Conservation (phyloP, 2,888 invertebrate genomes). For the Chalcis sispes region DNA sequence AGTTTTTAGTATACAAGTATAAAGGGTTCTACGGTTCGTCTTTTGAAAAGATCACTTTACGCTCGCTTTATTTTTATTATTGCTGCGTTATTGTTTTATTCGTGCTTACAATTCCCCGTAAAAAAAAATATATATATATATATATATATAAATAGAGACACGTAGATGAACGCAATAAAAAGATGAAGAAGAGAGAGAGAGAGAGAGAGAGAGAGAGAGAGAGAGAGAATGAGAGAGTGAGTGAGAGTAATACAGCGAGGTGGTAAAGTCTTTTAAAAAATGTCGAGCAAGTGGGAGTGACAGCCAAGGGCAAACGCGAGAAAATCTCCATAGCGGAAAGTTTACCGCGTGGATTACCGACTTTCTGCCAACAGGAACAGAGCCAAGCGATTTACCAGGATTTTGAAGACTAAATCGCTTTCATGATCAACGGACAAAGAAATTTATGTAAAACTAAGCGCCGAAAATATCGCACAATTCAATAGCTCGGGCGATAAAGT, state of each 20-base stretch:
- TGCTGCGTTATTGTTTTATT: background rate
- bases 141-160: too few relatives aligned
- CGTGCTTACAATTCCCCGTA: too few relatives aligned
- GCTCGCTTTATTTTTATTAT: slow-evolving; percentile 8
- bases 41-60: background rate
- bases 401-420: slow-evolving; percentile 42
- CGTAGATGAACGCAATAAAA: too few relatives aligned
- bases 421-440: slow-evolving; percentile 32
- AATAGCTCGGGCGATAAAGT: slow-evolving; percentile 1
- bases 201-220: too few relatives aligned
- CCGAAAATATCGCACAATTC: slow-evolving; percentile 7
- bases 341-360: slow-evolving; percentile 50
- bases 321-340: slow-evolving; percentile 33
- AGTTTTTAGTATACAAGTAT: slow-evolving; percentile 6
- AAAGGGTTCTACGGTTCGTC: background rate
- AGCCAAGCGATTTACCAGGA: slow-evolving; percentile 42
- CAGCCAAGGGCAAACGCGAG: slow-evolving; percentile 38
- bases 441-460: slow-evolving; percentile 35
- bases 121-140: too few relatives aligned
- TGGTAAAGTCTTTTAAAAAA: background rate
- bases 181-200: too few relatives aligned
- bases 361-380: slow-evolving; percentile 46
- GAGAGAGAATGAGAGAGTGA: background rate
- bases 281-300: slow-evolving; percentile 15
- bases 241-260: slow-evolving; percentile 3